A percentile compares a stretch with the other conserved stretches of the same genome.
phyloP scores from a whole-genome alignment of 2,888 invertebrate species.

The Trachelus stipa region DNA sequence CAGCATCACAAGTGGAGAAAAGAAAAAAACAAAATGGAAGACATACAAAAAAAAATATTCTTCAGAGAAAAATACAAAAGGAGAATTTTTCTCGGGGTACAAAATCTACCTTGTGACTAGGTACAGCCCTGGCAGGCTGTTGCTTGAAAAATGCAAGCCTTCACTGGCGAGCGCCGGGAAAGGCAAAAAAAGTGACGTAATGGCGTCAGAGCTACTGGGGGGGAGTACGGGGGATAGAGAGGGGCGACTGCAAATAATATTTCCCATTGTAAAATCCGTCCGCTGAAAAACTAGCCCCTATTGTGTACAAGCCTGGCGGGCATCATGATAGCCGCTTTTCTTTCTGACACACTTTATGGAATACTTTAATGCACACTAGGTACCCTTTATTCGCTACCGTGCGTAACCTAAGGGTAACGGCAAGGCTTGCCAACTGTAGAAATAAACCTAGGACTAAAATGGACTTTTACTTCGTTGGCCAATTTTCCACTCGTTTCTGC shows the following conservation, averaged over 20 bases:
- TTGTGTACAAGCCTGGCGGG: background rate
- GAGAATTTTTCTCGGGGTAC: background rate
- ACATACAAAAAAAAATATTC: conserved; percentile 16
- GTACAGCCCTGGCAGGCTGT: background rate
- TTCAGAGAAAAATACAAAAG: conserved; percentile 13
- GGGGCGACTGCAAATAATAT: background rate
- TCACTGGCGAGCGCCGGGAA: conserved; percentile 23
- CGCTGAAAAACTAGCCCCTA: conserved; percentile 2
- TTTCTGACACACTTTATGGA: background rate
- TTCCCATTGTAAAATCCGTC: conserved; percentile 2
- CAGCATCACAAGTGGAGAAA: background rate
- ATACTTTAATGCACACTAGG: background rate
- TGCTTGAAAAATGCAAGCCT: conserved; percentile 30
- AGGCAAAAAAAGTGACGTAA: conserved; percentile 34
- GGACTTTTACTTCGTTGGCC: background rate
- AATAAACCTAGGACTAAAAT: background rate
- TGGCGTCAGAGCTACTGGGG: conserved; percentile 15
- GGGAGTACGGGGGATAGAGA: no score
- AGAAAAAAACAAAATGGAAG: background rate
- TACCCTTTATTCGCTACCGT: background rate
- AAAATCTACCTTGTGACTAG: background rate
- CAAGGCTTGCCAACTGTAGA: background rate
- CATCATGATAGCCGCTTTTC: background rate
- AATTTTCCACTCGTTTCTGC: background rate
- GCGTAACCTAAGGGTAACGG: background rate